phyloP scores from a whole-genome alignment of 2,113 vertebrate genomes.

The Marcusenius ussheri region DNA sequence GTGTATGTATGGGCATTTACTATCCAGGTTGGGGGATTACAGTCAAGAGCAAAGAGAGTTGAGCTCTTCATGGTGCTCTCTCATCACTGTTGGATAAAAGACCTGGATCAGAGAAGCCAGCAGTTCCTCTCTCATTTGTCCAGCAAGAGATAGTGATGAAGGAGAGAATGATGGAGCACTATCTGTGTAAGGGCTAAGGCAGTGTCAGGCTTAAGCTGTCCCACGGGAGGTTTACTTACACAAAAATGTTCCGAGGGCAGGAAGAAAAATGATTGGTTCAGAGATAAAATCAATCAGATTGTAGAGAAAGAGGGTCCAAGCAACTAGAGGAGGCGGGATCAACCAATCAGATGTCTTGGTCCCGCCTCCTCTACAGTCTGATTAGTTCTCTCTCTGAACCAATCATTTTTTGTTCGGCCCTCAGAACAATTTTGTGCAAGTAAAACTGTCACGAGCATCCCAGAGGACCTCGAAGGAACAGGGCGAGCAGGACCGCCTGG shows the following conservation, averaged over 20 bases:
- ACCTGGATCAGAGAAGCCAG: slow-evolving; percentile 45
- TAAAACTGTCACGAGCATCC: not conserved
- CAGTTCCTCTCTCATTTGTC: slow-evolving; percentile 17
- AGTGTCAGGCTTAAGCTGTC: not conserved
- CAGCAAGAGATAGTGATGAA: slow-evolving; percentile 24
- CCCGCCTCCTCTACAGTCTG: not conserved
- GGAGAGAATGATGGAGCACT: not conserved
- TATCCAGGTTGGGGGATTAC: not conserved
- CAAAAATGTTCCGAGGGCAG: not conserved
- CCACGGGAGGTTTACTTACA: not conserved
- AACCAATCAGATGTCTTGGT: not conserved
- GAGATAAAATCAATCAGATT: not conserved
- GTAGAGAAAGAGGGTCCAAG: not conserved
- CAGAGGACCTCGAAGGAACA: not conserved
- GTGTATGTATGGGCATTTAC: not conserved
- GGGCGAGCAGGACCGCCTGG: not conserved
- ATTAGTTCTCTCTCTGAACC: not conserved
- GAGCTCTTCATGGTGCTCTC: slow-evolving; percentile 25
- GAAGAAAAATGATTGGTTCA: not conserved
- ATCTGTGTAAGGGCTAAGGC: too few species aligned
- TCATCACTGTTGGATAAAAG: slow-evolving; percentile 41
- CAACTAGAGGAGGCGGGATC: not conserved
- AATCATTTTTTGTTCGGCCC: not conserved
- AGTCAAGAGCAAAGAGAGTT: not conserved
- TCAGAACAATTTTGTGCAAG: not conserved